These are phyloP conservation scores for Bombus affinis DNA, from an alignment of 1,140 invertebrate genomes.

Conservation along the genomic window DNA sequence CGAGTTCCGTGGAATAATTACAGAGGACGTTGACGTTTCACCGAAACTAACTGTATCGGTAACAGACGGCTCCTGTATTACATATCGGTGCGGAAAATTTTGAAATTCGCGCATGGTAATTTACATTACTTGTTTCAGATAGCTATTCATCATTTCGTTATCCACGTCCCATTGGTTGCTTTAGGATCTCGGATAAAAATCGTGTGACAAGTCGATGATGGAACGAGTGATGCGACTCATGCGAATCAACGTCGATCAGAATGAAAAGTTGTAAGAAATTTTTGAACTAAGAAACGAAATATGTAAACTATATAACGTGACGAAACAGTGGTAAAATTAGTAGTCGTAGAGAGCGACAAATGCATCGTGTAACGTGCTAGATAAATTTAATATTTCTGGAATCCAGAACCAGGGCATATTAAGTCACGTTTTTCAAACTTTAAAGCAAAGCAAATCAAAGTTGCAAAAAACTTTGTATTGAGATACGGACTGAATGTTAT, in stretches of 20 bases:
- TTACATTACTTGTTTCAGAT: constrained; percentile 20
- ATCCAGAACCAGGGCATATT: too few relatives aligned
- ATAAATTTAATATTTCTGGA: too few relatives aligned
- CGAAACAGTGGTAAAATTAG: too few relatives aligned
- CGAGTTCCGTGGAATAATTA: constrained; percentile 4
- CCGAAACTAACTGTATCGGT: background rate
- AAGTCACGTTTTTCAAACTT: too few relatives aligned
- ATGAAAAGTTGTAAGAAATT: background rate
- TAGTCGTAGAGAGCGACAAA: too few relatives aligned
- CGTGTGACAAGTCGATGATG: constrained; percentile 16
- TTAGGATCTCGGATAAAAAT: background rate
- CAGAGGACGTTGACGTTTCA: background rate
- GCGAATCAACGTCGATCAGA: background rate
- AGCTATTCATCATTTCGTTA: constrained; percentile 19
- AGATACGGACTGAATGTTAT: too few relatives aligned
- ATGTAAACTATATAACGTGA: too few relatives aligned
- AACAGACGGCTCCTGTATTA: background rate
- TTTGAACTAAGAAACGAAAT: background rate
- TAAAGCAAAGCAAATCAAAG: too few relatives aligned
- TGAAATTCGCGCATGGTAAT: background rate
- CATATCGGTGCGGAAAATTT: background rate
- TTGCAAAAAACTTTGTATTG: too few relatives aligned
- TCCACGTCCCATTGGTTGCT: background rate
- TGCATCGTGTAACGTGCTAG: too few relatives aligned
- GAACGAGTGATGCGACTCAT: background rate